Evolutionary conservation across 2,888 invertebrate species (phyloP).

Genomic region (Apotomis betuletana): DNA sequence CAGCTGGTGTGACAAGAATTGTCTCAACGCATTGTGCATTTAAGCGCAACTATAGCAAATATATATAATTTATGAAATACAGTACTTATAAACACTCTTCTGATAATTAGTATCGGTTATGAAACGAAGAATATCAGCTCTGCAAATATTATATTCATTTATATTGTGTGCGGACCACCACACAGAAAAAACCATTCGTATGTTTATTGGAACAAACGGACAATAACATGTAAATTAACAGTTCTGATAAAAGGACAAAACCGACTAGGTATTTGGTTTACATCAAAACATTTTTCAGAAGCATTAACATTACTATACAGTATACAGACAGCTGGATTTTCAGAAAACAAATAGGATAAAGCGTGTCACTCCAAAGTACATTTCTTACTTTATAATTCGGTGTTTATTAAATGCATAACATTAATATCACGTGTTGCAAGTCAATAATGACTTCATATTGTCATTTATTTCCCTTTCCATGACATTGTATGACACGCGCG

Average conservation of each 20-base stretch:
- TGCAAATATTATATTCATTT: conserved; percentile 22
- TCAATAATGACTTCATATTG: conserved; percentile 30
- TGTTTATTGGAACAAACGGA: conserved; percentile 14
- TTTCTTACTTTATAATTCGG: conserved; percentile 20
- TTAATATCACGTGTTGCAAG: conserved; percentile 34
- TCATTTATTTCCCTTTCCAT: conserved; percentile 10
- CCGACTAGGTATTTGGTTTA: background rate
- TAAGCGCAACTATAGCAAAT: conserved; percentile 21
- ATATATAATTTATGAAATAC: conserved; percentile 10
- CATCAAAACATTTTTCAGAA: background rate
- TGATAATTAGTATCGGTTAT: conserved; percentile 5
- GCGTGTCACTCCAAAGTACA: background rate
- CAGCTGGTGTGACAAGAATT: background rate
- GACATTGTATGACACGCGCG: background rate
- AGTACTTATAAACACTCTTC: background rate
- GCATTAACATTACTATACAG: background rate
- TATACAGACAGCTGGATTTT: background rate
- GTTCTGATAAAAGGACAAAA: background rate
- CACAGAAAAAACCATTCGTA: conserved; percentile 1
- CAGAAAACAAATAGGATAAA: background rate
- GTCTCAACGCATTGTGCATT: conserved; percentile 13
- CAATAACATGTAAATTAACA: background rate
- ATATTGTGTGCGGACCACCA: conserved; percentile 16
- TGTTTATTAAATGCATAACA: conserved; percentile 37
- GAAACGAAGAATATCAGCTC: conserved; percentile 15